A percentile compares a stretch with the other conserved stretches of the same genome.
These are phyloP conservation scores for Aythya fuligula DNA, from an alignment of 2,797 vertebrate genomes.

Conservation along the genomic window DNA sequence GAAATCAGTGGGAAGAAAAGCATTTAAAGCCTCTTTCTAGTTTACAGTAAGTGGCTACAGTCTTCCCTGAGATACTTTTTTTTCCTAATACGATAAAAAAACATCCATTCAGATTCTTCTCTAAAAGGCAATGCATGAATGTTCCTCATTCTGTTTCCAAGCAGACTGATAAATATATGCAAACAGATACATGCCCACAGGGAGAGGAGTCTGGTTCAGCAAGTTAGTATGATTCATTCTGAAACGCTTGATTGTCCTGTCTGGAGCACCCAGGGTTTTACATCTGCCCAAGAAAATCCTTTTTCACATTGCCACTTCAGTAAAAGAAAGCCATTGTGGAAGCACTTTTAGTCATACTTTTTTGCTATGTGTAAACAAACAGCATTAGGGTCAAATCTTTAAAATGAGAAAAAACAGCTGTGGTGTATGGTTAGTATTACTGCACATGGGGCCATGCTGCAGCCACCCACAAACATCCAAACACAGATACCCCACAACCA, in stretches of 20 bases:
- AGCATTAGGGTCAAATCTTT: not conserved
- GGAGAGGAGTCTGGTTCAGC: slow-evolving; percentile 64
- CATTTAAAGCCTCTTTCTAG: slow-evolving; percentile 38
- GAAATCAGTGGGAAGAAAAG: not conserved
- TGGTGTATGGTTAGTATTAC: not conserved
- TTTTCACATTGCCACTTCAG: not conserved
- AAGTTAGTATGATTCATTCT: slow-evolving; percentile 52
- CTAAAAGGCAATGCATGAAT: slow-evolving; percentile 67
- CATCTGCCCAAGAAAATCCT: not conserved
- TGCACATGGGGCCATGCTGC: not conserved
- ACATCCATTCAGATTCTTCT: slow-evolving; percentile 65
- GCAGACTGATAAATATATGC: slow-evolving; percentile 72
- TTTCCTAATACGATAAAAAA: slow-evolving; percentile 12
- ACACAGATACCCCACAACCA: not conserved
- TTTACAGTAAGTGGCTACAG: slow-evolving; percentile 61
- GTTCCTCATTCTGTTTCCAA: slow-evolving; percentile 76
- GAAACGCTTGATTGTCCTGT: not conserved
- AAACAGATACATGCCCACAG: slow-evolving; percentile 65
- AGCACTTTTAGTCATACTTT: not conserved
- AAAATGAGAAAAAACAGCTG: not conserved
- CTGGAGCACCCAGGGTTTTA: not conserved
- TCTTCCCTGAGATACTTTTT: slow-evolving; percentile 64
- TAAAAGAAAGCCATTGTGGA: not conserved
- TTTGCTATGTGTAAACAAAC: not conserved
- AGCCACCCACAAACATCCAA: not conserved